Evolutionary conservation across 1,140 invertebrate species (phyloP), one percentile per base, ranked within the genome.

Genomic region (Metopolophium dirhodum): DNA sequence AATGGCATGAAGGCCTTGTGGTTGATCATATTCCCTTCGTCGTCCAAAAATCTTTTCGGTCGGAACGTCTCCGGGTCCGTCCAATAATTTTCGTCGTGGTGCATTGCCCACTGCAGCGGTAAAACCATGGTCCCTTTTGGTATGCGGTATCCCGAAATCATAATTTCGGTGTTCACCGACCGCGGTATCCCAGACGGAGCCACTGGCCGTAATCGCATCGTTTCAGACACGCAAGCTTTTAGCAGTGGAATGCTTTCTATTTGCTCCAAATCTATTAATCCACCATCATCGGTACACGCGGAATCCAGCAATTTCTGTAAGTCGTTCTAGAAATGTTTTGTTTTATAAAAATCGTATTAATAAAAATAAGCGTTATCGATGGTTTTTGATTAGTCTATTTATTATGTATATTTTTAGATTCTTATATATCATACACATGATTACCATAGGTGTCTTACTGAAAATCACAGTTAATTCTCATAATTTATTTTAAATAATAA

Each of bases 121-220:
- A 99, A 95, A 3, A 98, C 95, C 96, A 97, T 96, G 0, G 96
- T 95, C 8, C 96, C 96, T 94, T 96, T 96, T 0, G 96, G 96
- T 88, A 98, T 96, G 91, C 94, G 94, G 94, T 96, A 97, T 6
- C 96, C 96, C 11, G 95, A 96, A 9, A 98, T 94, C 68, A 95
- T 95, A 0, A 96, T 96, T 87, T 98, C 96, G 96, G 97, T 95
- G 9, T 96, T 95, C 37, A 96, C 96, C 45, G 97, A 97, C 95
- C 98, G 98, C n/a, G 98, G 98, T 94, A 98, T 97, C 30, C 98
- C 98, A 30, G 97, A 95, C 0, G 98, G 98, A 11, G 98, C 97
- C 8, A 98, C 97, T 3, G 97, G 96, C 47, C 97, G 95, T n/a
- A 98, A 96, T 86, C 98, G 96, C 95, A 98, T 97, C 18, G 96